Conservation (phyloP, 2,113 vertebrate genomes). For the Camelus dromedarius region DNA sequence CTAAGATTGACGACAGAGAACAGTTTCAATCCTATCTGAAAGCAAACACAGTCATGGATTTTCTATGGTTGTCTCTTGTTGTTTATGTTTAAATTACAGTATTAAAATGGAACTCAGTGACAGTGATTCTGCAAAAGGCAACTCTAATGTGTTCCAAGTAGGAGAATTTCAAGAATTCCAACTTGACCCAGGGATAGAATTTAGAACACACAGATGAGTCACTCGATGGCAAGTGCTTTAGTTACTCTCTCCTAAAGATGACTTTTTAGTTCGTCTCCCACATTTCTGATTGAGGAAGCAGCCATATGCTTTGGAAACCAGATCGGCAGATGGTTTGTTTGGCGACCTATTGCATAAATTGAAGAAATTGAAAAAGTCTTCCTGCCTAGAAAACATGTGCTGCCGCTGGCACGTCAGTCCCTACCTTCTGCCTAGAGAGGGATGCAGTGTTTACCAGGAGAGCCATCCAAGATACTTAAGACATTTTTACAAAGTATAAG, state of each 20-base stretch:
- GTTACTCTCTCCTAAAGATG: neutral
- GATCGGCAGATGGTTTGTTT: slow-evolving; percentile 72
- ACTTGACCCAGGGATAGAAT: neutral
- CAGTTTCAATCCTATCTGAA: neutral
- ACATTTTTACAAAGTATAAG: neutral
- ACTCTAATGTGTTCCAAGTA: neutral
- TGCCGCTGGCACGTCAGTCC: neutral
- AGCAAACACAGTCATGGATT: neutral
- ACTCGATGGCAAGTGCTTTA: neutral
- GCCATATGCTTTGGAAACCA: slow-evolving; percentile 61
- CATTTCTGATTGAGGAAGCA: slow-evolving; percentile 19
- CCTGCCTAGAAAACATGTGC: slow-evolving; percentile 59
- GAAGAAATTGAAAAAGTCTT: slow-evolving; percentile 65
- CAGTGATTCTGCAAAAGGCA: neutral
- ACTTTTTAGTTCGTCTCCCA: slow-evolving; percentile 41
- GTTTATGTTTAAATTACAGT: neutral
- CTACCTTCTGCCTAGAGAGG: slow-evolving; percentile 3
- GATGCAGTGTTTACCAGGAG: neutral
- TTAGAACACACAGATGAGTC: neutral
- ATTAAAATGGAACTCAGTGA: neutral
- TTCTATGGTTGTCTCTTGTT: neutral
- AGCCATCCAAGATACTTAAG: slow-evolving; percentile 23
- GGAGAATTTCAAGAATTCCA: neutral
- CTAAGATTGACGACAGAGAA: neutral
- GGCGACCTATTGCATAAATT: slow-evolving; percentile 69